These are phyloP conservation scores for Strongylocentrotus purpuratus DNA, from an alignment of 35 echinoderm and acorn worm species.

Conservation along the genomic window DNA sequence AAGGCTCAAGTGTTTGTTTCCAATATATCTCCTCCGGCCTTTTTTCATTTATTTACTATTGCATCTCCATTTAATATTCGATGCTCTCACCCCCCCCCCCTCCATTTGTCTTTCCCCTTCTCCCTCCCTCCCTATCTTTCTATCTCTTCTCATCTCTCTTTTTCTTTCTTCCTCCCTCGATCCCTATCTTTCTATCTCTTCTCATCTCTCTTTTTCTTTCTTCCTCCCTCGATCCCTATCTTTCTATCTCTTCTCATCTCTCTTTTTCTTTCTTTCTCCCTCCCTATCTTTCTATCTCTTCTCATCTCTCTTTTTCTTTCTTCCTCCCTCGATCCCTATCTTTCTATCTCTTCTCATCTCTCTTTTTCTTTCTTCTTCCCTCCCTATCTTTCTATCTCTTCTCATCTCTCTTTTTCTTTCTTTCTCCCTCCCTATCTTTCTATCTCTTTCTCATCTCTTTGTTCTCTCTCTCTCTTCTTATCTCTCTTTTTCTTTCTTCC, in stretches of 20 bases:
- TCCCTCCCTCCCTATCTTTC: neutral
- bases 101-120: neutral
- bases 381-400: neutral
- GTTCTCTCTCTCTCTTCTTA: neutral
- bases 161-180: neutral
- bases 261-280: neutral
- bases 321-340: neutral
- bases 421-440: too few species aligned
- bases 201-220: neutral
- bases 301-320: neutral
- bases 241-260: neutral
- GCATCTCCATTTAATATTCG: neutral
- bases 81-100: neutral
- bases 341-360: neutral
- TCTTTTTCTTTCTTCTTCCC: neutral
- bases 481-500: neutral
- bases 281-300: too few species aligned
- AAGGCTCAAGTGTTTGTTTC: too few species aligned
- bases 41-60: neutral
- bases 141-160: neutral
- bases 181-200: neutral
- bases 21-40: too few species aligned
- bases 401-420: neutral
- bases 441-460: too few species aligned
- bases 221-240: neutral